Evolutionary conservation across 1,140 invertebrate species (phyloP).

Genomic region (Cephus cinctus): DNA sequence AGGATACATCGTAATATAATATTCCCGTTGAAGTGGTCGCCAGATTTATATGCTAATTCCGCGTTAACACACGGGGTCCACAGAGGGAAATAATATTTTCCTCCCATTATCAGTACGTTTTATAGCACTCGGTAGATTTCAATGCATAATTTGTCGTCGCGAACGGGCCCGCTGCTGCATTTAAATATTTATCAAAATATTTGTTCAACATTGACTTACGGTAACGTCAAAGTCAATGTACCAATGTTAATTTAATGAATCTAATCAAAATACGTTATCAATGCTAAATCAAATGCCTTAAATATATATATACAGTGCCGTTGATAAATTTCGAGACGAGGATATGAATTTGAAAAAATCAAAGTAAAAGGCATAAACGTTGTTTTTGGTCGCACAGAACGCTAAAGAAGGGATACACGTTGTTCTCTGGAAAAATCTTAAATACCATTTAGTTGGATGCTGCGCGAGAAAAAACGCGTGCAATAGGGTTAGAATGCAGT

Average conservation of each 20-base stretch:
- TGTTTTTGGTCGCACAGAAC: too few species aligned
- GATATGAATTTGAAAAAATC: background rate
- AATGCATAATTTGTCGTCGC: slow-evolving; percentile 25
- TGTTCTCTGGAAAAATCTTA: too few species aligned
- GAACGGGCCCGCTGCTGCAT: slow-evolving; percentile 1
- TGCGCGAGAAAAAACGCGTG: too few species aligned
- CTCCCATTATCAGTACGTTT: slow-evolving; percentile 23
- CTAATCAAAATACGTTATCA: background rate
- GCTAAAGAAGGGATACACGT: too few species aligned
- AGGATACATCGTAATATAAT: too few species aligned
- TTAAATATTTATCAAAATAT: slow-evolving; percentile 18
- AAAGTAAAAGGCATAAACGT: too few species aligned
- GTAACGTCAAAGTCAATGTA: background rate
- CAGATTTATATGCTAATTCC: slow-evolving; percentile 31
- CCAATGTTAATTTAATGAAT: background rate
- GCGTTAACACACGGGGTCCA: slow-evolving; percentile 8
- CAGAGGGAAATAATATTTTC: slow-evolving; percentile 15
- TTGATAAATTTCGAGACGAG: background rate
- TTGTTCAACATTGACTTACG: slow-evolving; percentile 17
- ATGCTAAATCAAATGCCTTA: background rate
- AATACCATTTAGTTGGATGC: too few species aligned
- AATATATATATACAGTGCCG: background rate
- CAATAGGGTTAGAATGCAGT: too few species aligned
- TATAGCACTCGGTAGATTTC: slow-evolving; percentile 20
- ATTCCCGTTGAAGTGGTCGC: slow-evolving; percentile 21